Conservation (phyloP, 2,888 invertebrate species). For the Pristionchus maxplancki region DNA sequence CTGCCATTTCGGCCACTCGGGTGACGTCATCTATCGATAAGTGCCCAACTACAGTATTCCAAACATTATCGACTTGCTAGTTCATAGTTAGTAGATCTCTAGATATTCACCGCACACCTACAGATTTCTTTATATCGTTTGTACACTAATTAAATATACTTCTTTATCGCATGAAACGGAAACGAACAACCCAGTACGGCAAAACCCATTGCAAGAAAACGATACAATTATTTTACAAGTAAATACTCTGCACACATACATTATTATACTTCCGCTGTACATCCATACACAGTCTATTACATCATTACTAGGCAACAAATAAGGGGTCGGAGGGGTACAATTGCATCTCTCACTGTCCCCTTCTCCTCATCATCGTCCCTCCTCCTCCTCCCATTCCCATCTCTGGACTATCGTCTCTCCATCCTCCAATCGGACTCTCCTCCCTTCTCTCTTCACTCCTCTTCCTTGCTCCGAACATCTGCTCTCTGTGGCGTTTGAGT, state of each 20-base stretch:
- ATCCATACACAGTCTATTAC: neutral
- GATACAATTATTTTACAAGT: neutral
- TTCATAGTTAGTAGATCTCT: neutral
- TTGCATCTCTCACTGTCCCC: constrained; percentile 9
- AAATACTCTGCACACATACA: neutral
- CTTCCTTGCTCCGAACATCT: constrained; percentile 22
- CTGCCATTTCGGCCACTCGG: constrained; percentile 34
- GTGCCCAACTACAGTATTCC: neutral
- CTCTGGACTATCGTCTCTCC: neutral
- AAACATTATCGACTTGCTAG: neutral
- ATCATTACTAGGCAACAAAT: neutral
- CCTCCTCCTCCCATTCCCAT: constrained; percentile 29
- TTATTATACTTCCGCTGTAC: neutral
- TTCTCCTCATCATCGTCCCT: constrained; percentile 29
- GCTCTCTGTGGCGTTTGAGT: neutral
- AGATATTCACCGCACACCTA: constrained; percentile 27
- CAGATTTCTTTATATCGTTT: neutral
- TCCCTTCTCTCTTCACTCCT: constrained; percentile 36
- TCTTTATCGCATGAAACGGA: neutral
- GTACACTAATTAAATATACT: neutral
- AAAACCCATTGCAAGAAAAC: constrained; percentile 12
- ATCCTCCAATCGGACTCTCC: constrained; percentile 8
- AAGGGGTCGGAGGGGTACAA: neutral
- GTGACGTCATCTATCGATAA: constrained; percentile 24
- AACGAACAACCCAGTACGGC: constrained; percentile 8